Percentiles rank a stretch among this genome's conserved stretches.
Conservation (phyloP, 1,140 invertebrate species). For the Leptonema lineaticorne region DNA sequence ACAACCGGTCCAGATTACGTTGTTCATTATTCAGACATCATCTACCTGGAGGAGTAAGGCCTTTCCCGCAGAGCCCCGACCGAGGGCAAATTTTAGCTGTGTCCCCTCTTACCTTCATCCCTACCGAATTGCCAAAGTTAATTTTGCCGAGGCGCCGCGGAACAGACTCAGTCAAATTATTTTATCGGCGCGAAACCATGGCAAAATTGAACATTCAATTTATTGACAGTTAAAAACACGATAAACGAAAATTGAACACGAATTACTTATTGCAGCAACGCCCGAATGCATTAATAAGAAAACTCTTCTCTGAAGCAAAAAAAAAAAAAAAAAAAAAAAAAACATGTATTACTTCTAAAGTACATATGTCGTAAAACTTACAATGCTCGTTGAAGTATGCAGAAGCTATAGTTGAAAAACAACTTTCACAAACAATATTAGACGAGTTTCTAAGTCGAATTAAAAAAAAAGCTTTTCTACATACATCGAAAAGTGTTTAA, state of each 20-base stretch:
- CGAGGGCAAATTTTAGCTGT: constrained; percentile 4
- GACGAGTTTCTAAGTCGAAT: no score
- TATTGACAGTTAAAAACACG: constrained; percentile 30
- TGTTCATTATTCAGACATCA: constrained; percentile 41
- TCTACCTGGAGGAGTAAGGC: constrained; percentile 28
- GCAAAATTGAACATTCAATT: constrained; percentile 30
- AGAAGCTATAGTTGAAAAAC: no score
- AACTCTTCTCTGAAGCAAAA: no score
- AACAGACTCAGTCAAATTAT: constrained; percentile 10
- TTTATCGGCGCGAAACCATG: constrained; percentile 23
- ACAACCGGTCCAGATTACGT: constrained; percentile 39
- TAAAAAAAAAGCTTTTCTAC: no score
- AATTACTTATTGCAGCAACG: no score
- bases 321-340: no score
- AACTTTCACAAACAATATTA: no score
- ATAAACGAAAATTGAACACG: constrained; percentile 21
- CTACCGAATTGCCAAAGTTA: constrained; percentile 28
- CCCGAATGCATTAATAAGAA: no score
- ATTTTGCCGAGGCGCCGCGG: constrained; percentile 23
- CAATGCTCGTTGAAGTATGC: no score
- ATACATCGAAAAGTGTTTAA: no score
- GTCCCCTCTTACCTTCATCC: neutral
- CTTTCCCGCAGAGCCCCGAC: neutral
- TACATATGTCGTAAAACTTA: no score
- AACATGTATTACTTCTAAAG: no score